phyloP scores from a whole-genome alignment of 2,113 vertebrate species.

The Rhinogobius similis region DNA sequence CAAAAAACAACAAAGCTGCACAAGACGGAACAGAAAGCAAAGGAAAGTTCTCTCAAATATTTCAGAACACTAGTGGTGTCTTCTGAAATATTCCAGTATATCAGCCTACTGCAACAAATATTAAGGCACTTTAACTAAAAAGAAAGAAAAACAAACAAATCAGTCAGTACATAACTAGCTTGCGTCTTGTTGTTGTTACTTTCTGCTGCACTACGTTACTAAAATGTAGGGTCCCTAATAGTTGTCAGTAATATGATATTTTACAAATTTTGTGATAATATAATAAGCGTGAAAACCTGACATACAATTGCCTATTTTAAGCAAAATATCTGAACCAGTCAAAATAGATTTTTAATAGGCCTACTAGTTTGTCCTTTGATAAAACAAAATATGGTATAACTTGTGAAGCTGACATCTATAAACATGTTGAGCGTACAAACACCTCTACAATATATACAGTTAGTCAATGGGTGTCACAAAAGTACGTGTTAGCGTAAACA shows the following conservation, averaged over 20 bases:
- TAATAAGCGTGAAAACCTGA: not conserved
- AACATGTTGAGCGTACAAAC: conserved; percentile 42
- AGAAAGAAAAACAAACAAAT: conserved; percentile 25
- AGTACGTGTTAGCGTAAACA: conserved; percentile 49
- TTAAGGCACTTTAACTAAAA: conserved; percentile 76
- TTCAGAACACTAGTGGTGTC: conserved; percentile 36
- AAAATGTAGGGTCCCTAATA: not conserved
- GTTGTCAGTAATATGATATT: not conserved
- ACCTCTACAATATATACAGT: conserved; percentile 51
- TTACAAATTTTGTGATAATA: not conserved
- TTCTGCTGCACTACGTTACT: not conserved
- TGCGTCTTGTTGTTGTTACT: not conserved
- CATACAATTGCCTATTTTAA: not conserved
- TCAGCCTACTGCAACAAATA: conserved; percentile 68
- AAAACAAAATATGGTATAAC: conserved; percentile 1
- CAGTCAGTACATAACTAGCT: conserved; percentile 1
- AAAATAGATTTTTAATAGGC: not conserved
- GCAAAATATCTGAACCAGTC: not conserved
- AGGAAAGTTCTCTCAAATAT: conserved; percentile 44
- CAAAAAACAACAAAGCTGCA: conserved; percentile 38
- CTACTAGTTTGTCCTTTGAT: not conserved
- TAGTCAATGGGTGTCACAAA: conserved; percentile 44
- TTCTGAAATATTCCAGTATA: conserved; percentile 53
- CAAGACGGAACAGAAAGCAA: conserved; percentile 49
- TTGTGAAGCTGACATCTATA: conserved; percentile 61